A percentile compares a stretch with the other conserved stretches of the same genome.
Conservation (phyloP, 2,797 vertebrate genomes). For the Cynopterus sphinx region DNA sequence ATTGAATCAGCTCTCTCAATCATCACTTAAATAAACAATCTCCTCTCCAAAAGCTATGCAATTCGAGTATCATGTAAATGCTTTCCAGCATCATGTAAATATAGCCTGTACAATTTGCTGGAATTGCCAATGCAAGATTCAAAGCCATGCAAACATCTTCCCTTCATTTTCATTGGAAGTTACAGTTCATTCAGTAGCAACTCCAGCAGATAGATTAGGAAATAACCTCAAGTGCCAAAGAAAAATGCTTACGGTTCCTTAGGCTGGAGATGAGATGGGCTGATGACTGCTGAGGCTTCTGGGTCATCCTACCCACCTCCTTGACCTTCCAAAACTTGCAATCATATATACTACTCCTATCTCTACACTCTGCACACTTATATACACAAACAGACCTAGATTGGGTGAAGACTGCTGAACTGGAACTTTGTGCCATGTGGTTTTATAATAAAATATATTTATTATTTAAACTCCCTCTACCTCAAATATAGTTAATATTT, state of each 20-base stretch:
- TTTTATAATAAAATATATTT: conserved; percentile 24
- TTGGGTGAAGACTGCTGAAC: background rate
- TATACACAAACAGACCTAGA: background rate
- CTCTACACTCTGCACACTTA: background rate
- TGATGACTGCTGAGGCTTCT: background rate
- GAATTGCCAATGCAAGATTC: conserved; percentile 45
- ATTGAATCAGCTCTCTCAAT: conserved; percentile 50
- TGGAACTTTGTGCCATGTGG: background rate
- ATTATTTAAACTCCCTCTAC: background rate
- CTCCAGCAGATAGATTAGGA: background rate
- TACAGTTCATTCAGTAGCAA: conserved; percentile 14
- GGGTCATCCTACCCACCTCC: background rate
- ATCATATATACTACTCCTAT: background rate
- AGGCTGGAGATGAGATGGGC: background rate
- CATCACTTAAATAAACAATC: conserved; percentile 48
- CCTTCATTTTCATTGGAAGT: conserved; percentile 59
- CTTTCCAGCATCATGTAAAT: conserved; percentile 59
- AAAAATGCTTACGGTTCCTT: background rate
- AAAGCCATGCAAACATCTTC: conserved; percentile 62
- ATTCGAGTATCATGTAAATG: conserved; percentile 52
- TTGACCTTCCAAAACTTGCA: background rate
- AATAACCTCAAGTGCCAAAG: background rate
- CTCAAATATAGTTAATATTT: conserved; percentile 16
- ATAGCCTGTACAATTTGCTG: background rate
- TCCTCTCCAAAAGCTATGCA: conserved; percentile 33